Evolutionary conservation across 2,113 vertebrate species (phyloP), one percentile per base, ranked within the genome.

Genomic region (Cnemophilus loriae): DNA sequence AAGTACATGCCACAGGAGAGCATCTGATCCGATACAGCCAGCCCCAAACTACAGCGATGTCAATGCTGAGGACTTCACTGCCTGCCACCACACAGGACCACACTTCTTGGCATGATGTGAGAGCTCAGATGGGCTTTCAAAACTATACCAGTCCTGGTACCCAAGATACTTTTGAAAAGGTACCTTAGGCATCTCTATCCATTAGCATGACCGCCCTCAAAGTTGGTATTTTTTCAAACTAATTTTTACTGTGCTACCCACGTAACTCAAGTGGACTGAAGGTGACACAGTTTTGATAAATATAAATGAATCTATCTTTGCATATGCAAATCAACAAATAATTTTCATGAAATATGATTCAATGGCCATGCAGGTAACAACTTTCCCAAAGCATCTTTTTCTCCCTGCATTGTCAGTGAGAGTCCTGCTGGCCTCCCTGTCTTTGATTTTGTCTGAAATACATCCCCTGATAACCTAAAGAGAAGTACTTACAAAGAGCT

Each of bases 401-500:
- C 30, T 84, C 55, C 56, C 42, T 44, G 15, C 56, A 59, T 20
- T 78, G 32, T 49, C 68, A 84, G 33, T 0, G 2, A 84, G 37
- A 19, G 16, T 86, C 59, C 21, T 63, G 35, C 50, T 39, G 21
- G 68, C 76, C 42, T 89, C 50, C 23, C 37, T 26, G 18, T 35
- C 67, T 77, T 84, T 47, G 68, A 78, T 81, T 87, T 63, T 77
- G 20, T 64, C 91, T 84, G 44, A 85, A 96, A 90, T 75, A 64
- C 6, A 4, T 90, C 70, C 75, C 59, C 70, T 79, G 57, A 82
- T 85, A 95, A 94, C 88, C 92, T 95, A 73, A 93, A 82, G 81
- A 87, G 81, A 94, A 94, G 70, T 41, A 87, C 65, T 71, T 68
- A 64, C 6, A 21, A 89, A 89, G 80, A 86, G 73, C 69, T 94